phyloP scores from a whole-genome alignment of 2,888 invertebrate genomes.

The Trichogramma dendrolimi region DNA sequence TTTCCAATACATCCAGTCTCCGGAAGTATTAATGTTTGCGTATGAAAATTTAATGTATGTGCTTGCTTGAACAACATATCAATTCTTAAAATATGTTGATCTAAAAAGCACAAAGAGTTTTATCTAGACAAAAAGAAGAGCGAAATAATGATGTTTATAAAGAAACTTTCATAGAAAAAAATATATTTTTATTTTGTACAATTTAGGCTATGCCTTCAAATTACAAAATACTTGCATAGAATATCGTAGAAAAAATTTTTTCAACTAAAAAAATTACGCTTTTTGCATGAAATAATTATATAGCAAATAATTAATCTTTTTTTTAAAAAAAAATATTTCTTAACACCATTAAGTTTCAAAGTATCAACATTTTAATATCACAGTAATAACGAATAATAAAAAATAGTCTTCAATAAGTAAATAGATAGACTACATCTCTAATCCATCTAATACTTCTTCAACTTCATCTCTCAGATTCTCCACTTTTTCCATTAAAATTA shows the following conservation, averaged over 20 bases:
- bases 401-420: constrained; percentile 1
- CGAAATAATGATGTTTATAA: neutral
- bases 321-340: neutral
- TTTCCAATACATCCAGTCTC: constrained; percentile 18
- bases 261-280: too few species aligned
- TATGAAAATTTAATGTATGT: constrained; percentile 41
- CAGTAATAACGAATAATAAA: constrained; percentile 4
- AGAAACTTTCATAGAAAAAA: neutral
- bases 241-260: neutral
- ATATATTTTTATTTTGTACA: neutral
- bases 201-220: neutral
- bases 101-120: constrained; percentile 43
- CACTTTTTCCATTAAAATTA: constrained; percentile 77
- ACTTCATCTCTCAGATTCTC: constrained; percentile 83
- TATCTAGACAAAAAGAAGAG: neutral
- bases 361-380: constrained; percentile 15
- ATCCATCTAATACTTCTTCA: constrained; percentile 66
- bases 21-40: constrained; percentile 15
- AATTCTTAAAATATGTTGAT: constrained; percentile 40
- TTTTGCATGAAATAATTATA: too few species aligned
- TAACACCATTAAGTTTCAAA: neutral
- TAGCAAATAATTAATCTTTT: neutral
- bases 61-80: constrained; percentile 46
- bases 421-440: constrained; percentile 36
- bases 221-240: neutral